Evolutionary conservation across 2,113 vertebrate genomes (phyloP).

Genomic region (Suncus etruscus): DNA sequence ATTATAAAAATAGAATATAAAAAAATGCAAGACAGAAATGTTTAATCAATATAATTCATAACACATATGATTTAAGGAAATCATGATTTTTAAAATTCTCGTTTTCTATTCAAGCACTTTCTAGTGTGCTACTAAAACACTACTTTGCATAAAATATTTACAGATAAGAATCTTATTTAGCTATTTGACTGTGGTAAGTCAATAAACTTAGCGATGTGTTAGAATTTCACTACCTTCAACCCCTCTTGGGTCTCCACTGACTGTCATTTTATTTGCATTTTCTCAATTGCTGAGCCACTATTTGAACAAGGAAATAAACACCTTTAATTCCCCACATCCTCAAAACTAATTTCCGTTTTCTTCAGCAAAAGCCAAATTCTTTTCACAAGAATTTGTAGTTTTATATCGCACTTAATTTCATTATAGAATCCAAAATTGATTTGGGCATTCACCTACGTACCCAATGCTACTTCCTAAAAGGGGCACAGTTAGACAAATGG

Average conservation of each 20-base stretch:
- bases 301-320: neutral
- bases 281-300: neutral
- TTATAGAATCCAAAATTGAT: neutral
- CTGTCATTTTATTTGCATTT: neutral
- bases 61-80: too few species aligned
- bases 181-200: neutral
- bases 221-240: conserved; percentile 25
- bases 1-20: too few species aligned
- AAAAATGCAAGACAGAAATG: too few species aligned
- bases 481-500: neutral
- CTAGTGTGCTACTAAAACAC: neutral
- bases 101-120: neutral
- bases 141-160: neutral
- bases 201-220: neutral
- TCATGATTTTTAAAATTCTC: conserved; percentile 6
- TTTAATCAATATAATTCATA: too few species aligned
- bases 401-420: neutral
- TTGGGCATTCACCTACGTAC: neutral
- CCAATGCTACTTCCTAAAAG: neutral
- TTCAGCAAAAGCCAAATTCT: neutral
- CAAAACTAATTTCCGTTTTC: neutral
- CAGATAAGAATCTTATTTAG: neutral
- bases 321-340: neutral
- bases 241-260: neutral
- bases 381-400: neutral